Conservation (phyloP, 2,797 vertebrate species). For the Tapirus indicus region DNA sequence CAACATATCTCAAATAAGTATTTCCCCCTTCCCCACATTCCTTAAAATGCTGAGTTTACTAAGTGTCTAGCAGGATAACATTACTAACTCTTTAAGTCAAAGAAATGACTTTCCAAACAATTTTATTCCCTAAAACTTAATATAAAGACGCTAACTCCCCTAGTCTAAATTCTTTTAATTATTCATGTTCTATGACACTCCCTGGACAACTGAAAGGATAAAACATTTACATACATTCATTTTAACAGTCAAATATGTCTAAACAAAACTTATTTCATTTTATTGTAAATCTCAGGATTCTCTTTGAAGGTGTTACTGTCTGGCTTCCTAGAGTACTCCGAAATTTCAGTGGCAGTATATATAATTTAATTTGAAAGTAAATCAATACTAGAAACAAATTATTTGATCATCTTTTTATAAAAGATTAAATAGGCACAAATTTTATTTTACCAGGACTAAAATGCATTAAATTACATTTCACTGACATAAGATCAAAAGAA, state of each 20-base stretch:
- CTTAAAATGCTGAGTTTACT: constrained; percentile 8
- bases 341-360: constrained; percentile 62
- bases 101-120: constrained; percentile 14
- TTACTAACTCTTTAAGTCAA: constrained; percentile 50
- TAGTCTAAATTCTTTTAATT: constrained; percentile 37
- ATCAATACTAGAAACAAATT: constrained; percentile 76
- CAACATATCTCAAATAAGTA: constrained; percentile 41
- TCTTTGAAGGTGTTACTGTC: constrained; percentile 48
- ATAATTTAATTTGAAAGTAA: constrained; percentile 72
- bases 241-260: constrained; percentile 48
- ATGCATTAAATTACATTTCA: constrained; percentile 66
- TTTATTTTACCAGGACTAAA: constrained; percentile 68
- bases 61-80: neutral
- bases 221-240: constrained; percentile 13
- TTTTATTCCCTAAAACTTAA: constrained; percentile 58
- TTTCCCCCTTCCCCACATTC: neutral
- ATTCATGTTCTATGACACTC: neutral
- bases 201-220: neutral
- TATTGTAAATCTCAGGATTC: constrained; percentile 30
- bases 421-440: constrained; percentile 73
- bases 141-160: constrained; percentile 5
- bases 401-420: constrained; percentile 70
- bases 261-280: constrained; percentile 63
- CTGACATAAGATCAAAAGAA: constrained; percentile 68
- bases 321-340: constrained; percentile 37